Conservation (phyloP, 2,113 vertebrate genomes). For the Oceanites oceanicus region DNA sequence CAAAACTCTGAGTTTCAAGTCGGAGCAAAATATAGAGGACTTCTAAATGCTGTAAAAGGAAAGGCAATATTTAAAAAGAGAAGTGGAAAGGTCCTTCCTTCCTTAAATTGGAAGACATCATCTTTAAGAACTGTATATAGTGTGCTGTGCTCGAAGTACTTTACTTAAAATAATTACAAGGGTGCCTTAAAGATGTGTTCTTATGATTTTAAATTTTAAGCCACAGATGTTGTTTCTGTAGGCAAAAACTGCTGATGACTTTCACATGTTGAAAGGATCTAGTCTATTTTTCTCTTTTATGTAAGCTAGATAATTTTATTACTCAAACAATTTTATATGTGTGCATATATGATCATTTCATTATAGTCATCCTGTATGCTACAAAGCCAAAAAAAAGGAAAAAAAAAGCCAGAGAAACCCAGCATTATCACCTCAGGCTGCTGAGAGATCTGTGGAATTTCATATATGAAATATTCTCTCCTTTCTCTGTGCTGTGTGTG, state of each 20-base stretch:
- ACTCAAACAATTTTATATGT: not conserved
- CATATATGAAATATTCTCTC: not conserved
- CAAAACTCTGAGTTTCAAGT: not conserved
- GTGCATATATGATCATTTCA: not conserved
- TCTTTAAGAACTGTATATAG: not conserved
- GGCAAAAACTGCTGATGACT: not conserved
- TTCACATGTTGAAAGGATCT: not conserved
- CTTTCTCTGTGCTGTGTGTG: not conserved
- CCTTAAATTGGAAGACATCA: not conserved
- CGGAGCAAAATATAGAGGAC: not conserved
- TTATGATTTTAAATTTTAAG: not conserved
- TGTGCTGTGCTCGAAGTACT: not conserved
- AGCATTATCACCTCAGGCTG: not conserved
- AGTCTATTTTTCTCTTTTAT: not conserved
- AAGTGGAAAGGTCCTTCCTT: not conserved
- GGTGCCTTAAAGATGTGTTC: not conserved
- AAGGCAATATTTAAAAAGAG: not conserved
- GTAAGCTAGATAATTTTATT: not conserved
- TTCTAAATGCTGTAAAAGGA: not conserved
- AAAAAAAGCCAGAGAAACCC: not conserved
- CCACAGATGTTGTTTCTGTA: not conserved
- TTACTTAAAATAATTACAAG: not conserved
- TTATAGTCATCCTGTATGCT: not conserved
- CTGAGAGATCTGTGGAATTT: not conserved
- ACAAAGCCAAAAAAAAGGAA: not conserved